A percentile compares a stretch with the other conserved stretches of the same genome.
phyloP scores from a whole-genome alignment of 2,797 vertebrate genomes.

The Phaenicophaeus curvirostris region DNA sequence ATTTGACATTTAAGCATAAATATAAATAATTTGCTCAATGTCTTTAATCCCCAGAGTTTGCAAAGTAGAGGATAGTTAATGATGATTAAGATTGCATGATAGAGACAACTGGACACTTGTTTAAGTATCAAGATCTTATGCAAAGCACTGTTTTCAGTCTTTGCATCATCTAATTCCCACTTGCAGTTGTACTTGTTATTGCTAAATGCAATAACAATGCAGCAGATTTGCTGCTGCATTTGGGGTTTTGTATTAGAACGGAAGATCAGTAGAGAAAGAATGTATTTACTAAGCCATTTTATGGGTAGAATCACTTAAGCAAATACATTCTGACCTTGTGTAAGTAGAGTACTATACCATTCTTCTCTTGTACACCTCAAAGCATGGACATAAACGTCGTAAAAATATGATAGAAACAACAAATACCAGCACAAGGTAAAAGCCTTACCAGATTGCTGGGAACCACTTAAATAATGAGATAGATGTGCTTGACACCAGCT shows the following conservation, averaged over 20 bases:
- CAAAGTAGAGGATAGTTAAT: background rate
- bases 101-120: background rate
- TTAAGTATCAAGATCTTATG: background rate
- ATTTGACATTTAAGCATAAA: background rate
- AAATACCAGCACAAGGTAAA: background rate
- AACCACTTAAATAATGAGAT: background rate
- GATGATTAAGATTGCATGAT: background rate
- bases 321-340: background rate
- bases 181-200: background rate
- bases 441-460: background rate
- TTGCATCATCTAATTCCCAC: background rate
- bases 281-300: background rate
- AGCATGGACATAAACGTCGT: fast-evolving
- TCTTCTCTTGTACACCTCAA: background rate
- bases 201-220: background rate
- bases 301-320: background rate
- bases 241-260: background rate
- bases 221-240: background rate
- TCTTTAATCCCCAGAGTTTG: background rate
- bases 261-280: background rate
- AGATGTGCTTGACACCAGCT: background rate
- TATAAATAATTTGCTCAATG: background rate
- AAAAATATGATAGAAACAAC: background rate
- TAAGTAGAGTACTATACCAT: background rate
- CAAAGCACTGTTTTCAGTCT: background rate